These are phyloP conservation scores for Valencia hispanica DNA, from an alignment of 2,797 vertebrate species.

Conservation along the genomic window DNA sequence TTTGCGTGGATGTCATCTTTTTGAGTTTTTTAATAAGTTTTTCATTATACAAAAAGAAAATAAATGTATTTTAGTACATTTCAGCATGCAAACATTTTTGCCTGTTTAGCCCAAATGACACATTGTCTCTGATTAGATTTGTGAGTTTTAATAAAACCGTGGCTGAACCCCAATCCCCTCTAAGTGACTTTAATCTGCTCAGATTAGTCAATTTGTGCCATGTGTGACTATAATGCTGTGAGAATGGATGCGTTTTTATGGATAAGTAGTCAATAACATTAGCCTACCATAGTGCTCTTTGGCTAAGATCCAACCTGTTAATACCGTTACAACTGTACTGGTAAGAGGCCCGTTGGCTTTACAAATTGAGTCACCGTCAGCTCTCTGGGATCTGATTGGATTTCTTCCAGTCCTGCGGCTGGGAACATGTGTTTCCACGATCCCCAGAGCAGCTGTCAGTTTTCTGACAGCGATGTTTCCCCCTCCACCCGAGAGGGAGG, in stretches of 20 bases:
- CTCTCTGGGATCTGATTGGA: slow-evolving; percentile 75
- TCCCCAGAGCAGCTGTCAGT: slow-evolving; percentile 80
- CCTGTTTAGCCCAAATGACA: slow-evolving; percentile 62
- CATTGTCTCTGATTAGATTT: slow-evolving; percentile 69
- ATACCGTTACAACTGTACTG: slow-evolving; percentile 76
- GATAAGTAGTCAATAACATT: slow-evolving; percentile 81
- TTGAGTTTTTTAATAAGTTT: slow-evolving; percentile 13
- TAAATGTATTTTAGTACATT: slow-evolving; percentile 8
- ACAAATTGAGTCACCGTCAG: slow-evolving; percentile 73
- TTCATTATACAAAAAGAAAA: slow-evolving; percentile 33
- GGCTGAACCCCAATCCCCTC: slow-evolving; percentile 69
- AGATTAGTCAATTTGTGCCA: slow-evolving; percentile 69
- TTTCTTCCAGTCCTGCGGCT: slow-evolving; percentile 72
- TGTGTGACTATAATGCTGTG: slow-evolving; percentile 64
- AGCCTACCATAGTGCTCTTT: slow-evolving; percentile 71
- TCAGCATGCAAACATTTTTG: slow-evolving; percentile 27
- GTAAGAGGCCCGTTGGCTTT: slow-evolving; percentile 76
- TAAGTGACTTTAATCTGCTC: slow-evolving; percentile 75
- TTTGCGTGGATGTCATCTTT: background rate
- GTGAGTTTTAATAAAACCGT: slow-evolving; percentile 67
- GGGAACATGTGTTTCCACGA: slow-evolving; percentile 80
- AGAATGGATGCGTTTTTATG: slow-evolving; percentile 74
- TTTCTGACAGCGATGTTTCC: slow-evolving; percentile 59
- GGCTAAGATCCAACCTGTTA: slow-evolving; percentile 75
- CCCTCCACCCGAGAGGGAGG: slow-evolving; percentile 44